phyloP scores from a whole-genome alignment of 2,888 invertebrate species.

The Machimus atricapillus region DNA sequence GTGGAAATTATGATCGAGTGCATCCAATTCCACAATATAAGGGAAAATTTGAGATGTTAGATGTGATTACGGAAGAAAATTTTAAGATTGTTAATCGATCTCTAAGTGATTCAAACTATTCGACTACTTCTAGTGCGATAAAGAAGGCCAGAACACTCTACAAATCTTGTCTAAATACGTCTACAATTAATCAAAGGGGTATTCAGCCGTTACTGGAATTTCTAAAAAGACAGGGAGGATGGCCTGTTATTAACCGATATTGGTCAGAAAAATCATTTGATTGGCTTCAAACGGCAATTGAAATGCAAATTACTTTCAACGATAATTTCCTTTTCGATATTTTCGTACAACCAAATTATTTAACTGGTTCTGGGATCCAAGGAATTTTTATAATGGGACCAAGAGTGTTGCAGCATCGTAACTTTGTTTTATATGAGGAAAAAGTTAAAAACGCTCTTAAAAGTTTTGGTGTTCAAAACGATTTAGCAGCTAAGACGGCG shows the following conservation, averaged over 20 bases:
- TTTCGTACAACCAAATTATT: neutral
- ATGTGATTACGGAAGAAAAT: neutral
- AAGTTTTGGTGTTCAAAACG: neutral
- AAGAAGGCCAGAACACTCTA: neutral
- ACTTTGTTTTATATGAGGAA: neutral
- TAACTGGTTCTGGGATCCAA: neutral
- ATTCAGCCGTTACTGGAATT: neutral
- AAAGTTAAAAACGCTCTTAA: neutral
- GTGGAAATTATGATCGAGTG: neutral
- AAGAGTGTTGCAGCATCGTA: neutral
- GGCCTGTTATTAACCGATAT: neutral
- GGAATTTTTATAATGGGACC: neutral
- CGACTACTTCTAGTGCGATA: neutral
- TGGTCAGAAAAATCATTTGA: neutral
- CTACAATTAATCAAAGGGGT: neutral
- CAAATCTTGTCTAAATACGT: neutral
- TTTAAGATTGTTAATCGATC: neutral
- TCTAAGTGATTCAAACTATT: neutral
- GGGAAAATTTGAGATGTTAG: neutral
- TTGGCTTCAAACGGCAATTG: neutral
- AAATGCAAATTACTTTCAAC: neutral
- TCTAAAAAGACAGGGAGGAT: neutral
- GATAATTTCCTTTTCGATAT: neutral
- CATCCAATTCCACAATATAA: neutral
- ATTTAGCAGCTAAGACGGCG: neutral